Conservation (phyloP, 2,113 vertebrate species). For the Sphaerodactylus townsendi region DNA sequence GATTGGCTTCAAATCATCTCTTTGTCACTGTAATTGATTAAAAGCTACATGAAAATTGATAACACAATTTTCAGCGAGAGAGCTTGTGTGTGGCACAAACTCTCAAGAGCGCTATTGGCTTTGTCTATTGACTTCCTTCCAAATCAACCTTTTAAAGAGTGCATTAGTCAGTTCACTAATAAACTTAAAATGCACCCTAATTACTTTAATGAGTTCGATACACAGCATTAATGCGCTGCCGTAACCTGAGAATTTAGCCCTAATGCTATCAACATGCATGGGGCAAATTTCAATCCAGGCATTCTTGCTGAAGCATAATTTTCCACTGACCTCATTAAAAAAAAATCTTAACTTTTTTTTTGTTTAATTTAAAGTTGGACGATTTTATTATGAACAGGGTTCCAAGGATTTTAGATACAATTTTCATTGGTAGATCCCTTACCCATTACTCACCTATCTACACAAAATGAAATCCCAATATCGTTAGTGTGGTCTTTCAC, state of each 20-base stretch:
- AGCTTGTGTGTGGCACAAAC: constrained; percentile 65
- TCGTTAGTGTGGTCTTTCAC: not conserved
- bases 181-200: constrained; percentile 79
- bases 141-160: constrained; percentile 80
- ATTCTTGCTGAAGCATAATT: constrained; percentile 5
- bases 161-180: constrained; percentile 77
- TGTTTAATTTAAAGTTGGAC: not conserved
- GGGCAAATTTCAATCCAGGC: constrained; percentile 47
- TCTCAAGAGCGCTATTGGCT: constrained; percentile 72
- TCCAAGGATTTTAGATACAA: not conserved
- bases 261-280: constrained; percentile 27
- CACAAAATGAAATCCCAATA: not conserved
- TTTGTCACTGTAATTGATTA: constrained; percentile 91
- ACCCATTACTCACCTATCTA: not conserved
- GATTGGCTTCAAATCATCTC: constrained; percentile 95
- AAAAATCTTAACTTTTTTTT: constrained; percentile 11
- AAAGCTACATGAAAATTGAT: constrained; percentile 95
- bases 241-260: constrained; percentile 46
- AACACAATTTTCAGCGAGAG: constrained; percentile 81
- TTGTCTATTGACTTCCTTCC: constrained; percentile 76
- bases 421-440: not conserved
- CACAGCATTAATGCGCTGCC: constrained; percentile 53
- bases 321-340: not conserved
- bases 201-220: constrained; percentile 71
- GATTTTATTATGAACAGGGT: not conserved